Base-by-base conservation (phyloP, 2,888 invertebrate species). In the Germaria angustata region DNA sequence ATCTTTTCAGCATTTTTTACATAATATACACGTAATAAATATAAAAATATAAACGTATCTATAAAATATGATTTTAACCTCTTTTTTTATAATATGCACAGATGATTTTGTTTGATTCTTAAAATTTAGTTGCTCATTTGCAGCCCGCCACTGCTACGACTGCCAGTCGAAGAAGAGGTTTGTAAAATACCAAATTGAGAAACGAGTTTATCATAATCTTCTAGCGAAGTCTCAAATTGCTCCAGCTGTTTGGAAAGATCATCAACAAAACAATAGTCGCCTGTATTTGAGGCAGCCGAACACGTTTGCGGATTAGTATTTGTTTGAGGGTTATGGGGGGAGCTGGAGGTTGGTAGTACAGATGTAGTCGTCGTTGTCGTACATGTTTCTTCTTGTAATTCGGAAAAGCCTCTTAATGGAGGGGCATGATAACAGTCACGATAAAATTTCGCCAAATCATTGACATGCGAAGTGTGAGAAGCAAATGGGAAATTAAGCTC, bases 401-500 rank as follows among this genome's bases (percentile, higher is more conserved):
- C 89, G 13, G 85, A 85, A 1, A 89, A 85, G 2, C 89, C 87
- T 15, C 86, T 88, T 34, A 90, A 65, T 2, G 90, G 90, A 0
- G 91, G 92, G 3, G 92, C 92, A 84, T 91, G 87, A 81, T 90
- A 91, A 82, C 91, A 92, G 68, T 92, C 91, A 22, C 91, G 87
- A 86, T 91, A 92, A 85, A 92, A 92, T 80, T 89, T 91, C 2
- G 91, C 91, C 84, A 92, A 86, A 83, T 92, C 92, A 51, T 90
- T 90, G 44, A 91, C 90, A 68, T 91, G 91, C 49, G 91, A 90
- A 20, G 88, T 89, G 76, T 89, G 89, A 51, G 89, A 90, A 55
- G 92, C 92, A 80, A 92, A 92, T n/a, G 92, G 92, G 79, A 91
- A 92, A 68, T 90, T 89, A 69, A 92, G 85, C 85, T 91, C 91